These are phyloP conservation scores for Numida meleagris DNA, from an alignment of 2,113 vertebrate genomes.

Conservation along the genomic window DNA sequence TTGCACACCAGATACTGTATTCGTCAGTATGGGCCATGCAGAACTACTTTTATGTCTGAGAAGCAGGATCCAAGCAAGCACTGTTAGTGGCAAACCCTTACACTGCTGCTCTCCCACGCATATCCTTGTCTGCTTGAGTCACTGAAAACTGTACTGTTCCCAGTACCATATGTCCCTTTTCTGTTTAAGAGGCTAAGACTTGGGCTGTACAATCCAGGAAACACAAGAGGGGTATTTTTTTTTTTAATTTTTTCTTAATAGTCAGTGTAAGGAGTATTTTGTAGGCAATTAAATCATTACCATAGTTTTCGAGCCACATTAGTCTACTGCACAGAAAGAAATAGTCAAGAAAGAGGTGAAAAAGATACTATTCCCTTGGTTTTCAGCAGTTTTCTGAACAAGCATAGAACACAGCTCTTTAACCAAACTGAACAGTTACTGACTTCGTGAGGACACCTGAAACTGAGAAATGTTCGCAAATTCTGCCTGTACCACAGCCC, in stretches of 20 bases:
- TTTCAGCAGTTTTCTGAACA: not conserved
- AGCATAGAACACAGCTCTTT: not conserved
- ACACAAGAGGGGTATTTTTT: not conserved
- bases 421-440: not conserved
- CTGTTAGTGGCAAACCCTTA: not conserved
- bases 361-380: not conserved
- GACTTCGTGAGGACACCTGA: not conserved
- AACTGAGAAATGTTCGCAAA: not conserved
- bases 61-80: not conserved
- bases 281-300: not conserved
- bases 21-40: not conserved
- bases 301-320: not conserved
- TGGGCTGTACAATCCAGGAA: not conserved
- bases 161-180: not conserved
- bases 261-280: not conserved
- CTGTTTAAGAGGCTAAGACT: not conserved
- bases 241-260: not conserved
- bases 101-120: not conserved
- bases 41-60: not conserved
- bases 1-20: not conserved
- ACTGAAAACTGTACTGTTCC: not conserved
- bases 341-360: not conserved
- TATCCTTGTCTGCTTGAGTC: fast-evolving
- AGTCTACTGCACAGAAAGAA: not conserved
- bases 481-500: not conserved